phyloP scores from a whole-genome alignment of 2,113 vertebrate species.

The Spheniscus mendiculus region DNA sequence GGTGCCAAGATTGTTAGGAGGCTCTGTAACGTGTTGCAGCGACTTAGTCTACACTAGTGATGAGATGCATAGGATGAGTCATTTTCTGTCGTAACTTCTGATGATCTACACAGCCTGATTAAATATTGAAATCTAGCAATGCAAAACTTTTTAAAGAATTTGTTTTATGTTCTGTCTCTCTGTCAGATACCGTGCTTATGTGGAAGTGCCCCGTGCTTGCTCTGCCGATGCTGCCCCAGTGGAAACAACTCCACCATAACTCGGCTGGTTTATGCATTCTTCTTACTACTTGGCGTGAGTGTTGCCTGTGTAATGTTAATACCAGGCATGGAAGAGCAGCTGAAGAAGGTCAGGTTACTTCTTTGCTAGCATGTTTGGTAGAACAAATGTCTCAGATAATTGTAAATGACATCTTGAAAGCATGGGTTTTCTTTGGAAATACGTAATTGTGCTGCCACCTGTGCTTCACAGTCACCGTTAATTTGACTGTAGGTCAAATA shows the following conservation, averaged over 20 bases:
- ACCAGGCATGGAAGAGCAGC: conserved; percentile 95
- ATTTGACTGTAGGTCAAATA: background rate
- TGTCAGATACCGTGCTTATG: conserved; percentile 93
- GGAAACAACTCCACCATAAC: conserved; percentile 98
- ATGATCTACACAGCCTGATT: background rate
- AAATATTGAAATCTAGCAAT: background rate
- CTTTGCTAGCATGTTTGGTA: background rate
- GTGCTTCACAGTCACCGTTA: background rate
- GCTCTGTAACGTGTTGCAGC: rapidly evolving
- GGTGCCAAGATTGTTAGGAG: too few species aligned
- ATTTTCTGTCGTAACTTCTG: background rate
- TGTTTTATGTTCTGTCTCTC: background rate
- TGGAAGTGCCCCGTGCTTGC: conserved; percentile 93
- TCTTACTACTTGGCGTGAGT: conserved; percentile 90
- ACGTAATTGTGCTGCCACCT: background rate
- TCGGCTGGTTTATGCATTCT: conserved; percentile 91
- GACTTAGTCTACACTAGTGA: background rate
- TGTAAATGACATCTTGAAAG: background rate
- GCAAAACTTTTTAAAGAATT: background rate
- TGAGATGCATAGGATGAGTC: background rate
- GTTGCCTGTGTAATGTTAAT: conserved; percentile 94
- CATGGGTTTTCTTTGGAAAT: background rate
- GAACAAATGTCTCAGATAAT: background rate
- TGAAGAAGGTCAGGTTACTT: conserved; percentile 89
- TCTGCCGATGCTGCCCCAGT: conserved; percentile 95